These are phyloP conservation scores for Myxocyprinus asiaticus DNA, from an alignment of 2,113 vertebrate genomes.

Conservation along the genomic window DNA sequence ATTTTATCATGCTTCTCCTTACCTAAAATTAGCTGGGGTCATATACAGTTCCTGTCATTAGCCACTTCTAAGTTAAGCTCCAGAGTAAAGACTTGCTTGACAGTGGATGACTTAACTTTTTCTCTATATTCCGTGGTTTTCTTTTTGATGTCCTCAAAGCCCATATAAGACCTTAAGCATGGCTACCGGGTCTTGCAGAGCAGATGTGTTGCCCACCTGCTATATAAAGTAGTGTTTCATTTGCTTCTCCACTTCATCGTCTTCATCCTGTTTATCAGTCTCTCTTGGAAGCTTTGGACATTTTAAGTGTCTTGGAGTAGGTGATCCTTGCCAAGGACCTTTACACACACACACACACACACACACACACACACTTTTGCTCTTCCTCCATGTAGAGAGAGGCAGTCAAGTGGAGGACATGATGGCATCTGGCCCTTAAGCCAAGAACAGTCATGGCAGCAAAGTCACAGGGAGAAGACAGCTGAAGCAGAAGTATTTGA, in stretches of 20 bases:
- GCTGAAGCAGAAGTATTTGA: background rate
- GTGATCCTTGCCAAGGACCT: conserved; percentile 27
- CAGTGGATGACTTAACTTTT: conserved; percentile 23
- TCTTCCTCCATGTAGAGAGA: background rate
- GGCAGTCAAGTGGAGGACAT: conserved; percentile 26
- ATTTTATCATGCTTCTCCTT: conserved; percentile 37
- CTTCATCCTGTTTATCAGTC: conserved; percentile 7
- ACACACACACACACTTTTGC: background rate
- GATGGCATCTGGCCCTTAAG: background rate
- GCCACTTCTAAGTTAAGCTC: conserved; percentile 53
- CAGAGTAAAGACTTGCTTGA: conserved; percentile 18
- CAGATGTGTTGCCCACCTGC: conserved; percentile 54
- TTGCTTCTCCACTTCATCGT: conserved; percentile 17
- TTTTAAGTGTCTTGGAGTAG: conserved; percentile 17
- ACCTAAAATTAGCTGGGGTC: conserved; percentile 39
- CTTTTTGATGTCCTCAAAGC: conserved; percentile 8
- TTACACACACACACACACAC: background rate
- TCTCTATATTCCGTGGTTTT: conserved; percentile 41
- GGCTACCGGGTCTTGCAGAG: conserved; percentile 12
- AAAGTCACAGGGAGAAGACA: background rate
- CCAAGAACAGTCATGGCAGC: background rate
- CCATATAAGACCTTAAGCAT: conserved; percentile 31
- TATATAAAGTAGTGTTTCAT: conserved; percentile 45
- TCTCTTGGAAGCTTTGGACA: background rate
- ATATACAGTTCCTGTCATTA: conserved; percentile 43